Evolutionary conservation across 2,888 invertebrate genomes (phyloP), one percentile per base, ranked within the genome.

Genomic region (Andrena dorsata): DNA sequence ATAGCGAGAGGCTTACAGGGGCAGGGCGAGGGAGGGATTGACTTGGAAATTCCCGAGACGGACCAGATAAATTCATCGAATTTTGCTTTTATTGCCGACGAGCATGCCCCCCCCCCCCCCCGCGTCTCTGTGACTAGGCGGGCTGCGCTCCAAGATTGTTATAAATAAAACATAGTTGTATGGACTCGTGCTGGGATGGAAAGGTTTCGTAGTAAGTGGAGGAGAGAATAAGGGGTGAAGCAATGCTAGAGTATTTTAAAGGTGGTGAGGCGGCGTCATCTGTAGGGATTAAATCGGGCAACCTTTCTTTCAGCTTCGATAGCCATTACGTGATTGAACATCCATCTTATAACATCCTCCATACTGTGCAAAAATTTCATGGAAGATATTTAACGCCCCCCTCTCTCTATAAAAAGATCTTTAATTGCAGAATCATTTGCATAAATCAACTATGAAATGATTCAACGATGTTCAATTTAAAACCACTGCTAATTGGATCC

Each of bases 141-240:
- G 26, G 49, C 47, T 58, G 26, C 30, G 47, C 32, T 32, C 30
- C 35, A 49, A 53, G n/a, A 63, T 77, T 77, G 68, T 63, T 61
- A 80, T 77, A 72, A 77, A 80, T 77, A 77, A 80, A 77, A 80
- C 77, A 80, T 77, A 51, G 80, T 61, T 66, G 51, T 41, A 28
- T 30, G 35, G 16, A 60, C 23, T 7, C 16, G 47, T 5, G 23
- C 4, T 23, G 13, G 30, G 53, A 6, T 51, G n/a, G 26, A 26
- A 20, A 16, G 13, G 10, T 23, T 26, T 20, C 32, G 30, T 1
- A 6, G 60, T 4, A 16, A 35, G 7, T 2, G 60, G 16, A 13
- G 13, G 8, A 3, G 16, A 47, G 13, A 47, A 47, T 71, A 60
- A 60, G 51, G 51, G 41, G 41, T 41, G 41, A 41, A 41, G 41